phyloP scores from a whole-genome alignment of 2,113 vertebrate species.

The Nerophis lumbriciformis region DNA sequence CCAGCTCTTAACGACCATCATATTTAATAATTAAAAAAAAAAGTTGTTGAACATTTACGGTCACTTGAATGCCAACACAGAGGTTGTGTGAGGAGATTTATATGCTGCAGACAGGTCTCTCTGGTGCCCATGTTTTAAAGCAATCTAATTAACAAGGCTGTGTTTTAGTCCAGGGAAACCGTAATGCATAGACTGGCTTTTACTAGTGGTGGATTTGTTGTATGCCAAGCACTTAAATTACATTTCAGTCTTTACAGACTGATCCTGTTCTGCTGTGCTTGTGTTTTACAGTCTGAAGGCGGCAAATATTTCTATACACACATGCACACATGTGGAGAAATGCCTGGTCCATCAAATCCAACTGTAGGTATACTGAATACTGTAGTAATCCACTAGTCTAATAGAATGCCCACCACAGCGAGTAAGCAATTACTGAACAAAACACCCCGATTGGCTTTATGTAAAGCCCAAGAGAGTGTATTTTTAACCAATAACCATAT shows the following conservation, averaged over 20 bases:
- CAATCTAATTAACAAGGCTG: constrained; percentile 16
- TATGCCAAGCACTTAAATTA: constrained; percentile 45
- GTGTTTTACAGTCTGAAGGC: constrained; percentile 13
- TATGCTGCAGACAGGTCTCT: neutral
- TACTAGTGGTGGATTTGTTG: constrained; percentile 21
- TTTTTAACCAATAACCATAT: constrained; percentile 17
- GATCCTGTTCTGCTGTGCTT: constrained; percentile 38
- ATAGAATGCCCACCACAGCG: constrained; percentile 17
- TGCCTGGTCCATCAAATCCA: constrained; percentile 18
- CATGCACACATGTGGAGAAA: neutral
- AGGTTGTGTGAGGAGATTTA: constrained; percentile 14
- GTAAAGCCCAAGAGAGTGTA: constrained; percentile 13
- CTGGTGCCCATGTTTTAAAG: neutral
- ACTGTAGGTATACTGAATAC: constrained; percentile 24
- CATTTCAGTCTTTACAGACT: constrained; percentile 20
- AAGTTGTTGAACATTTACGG: constrained; percentile 33
- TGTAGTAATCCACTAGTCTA: constrained; percentile 33
- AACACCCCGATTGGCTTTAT: constrained; percentile 26
- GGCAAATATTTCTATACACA: neutral
- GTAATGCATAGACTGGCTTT: too few relatives aligned
- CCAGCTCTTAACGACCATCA: constrained; percentile 14
- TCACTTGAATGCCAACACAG: constrained; percentile 27
- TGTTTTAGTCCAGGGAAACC: constrained; percentile 14
- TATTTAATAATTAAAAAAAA: constrained; percentile 25
- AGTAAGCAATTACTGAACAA: constrained; percentile 31